Percentiles rank a stretch among this genome's conserved stretches.
phyloP scores from a whole-genome alignment of 2,888 invertebrate genomes.

The Hymenopus coronatus region DNA sequence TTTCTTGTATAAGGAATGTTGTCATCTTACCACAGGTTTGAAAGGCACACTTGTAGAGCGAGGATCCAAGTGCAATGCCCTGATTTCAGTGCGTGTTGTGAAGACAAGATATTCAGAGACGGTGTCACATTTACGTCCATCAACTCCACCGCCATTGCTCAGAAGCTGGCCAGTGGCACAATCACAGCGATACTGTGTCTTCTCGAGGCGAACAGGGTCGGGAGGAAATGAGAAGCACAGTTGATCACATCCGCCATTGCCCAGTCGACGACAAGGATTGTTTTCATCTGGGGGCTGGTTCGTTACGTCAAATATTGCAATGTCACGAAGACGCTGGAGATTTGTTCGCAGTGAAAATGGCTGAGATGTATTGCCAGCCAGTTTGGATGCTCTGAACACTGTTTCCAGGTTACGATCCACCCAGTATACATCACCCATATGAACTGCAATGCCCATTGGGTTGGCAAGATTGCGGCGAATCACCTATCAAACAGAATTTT shows the following conservation, averaged over 20 bases:
- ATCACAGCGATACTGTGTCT: constrained; percentile 67
- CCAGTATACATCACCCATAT: constrained; percentile 86
- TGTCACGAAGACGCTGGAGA: constrained; percentile 80
- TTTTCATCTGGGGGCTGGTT: constrained; percentile 82
- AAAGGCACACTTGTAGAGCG: constrained; percentile 79
- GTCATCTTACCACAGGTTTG: constrained; percentile 60
- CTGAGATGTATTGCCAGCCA: constrained; percentile 61
- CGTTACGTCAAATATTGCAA: constrained; percentile 84
- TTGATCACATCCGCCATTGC: constrained; percentile 87
- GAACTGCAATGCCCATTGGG: constrained; percentile 89
- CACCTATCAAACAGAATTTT: constrained; percentile 46
- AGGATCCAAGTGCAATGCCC: constrained; percentile 86
- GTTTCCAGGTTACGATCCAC: constrained; percentile 88
- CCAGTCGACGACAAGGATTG: constrained; percentile 70
- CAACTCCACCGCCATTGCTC: constrained; percentile 56
- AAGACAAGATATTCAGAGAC: constrained; percentile 90
- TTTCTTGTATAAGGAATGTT: not conserved
- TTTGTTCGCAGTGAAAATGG: constrained; percentile 77
- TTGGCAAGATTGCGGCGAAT: constrained; percentile 86
- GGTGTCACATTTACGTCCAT: constrained; percentile 66
- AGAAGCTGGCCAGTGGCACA: constrained; percentile 83
- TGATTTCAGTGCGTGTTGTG: constrained; percentile 89
- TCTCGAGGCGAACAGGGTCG: constrained; percentile 44
- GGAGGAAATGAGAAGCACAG: constrained; percentile 91
- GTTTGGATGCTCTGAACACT: constrained; percentile 70